Evolutionary conservation across 2,888 invertebrate genomes (phyloP).

Genomic region (Ennomos fuscantarius): DNA sequence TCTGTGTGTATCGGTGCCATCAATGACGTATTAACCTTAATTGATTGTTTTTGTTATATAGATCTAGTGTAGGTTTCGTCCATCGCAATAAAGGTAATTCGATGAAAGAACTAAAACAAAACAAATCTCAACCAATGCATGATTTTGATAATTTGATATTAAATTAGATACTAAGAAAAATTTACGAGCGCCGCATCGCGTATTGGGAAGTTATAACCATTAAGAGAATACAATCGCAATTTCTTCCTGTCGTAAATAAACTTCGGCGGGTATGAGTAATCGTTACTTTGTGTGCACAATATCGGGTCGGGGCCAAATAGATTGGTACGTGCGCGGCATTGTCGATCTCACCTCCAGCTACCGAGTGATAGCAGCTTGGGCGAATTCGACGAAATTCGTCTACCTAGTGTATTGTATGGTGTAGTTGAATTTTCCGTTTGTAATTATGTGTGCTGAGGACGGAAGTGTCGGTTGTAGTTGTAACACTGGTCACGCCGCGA

Average conservation of each 20-base stretch:
- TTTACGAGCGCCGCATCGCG: conserved; percentile 54
- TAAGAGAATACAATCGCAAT: conserved; percentile 80
- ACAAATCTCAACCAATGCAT: background rate
- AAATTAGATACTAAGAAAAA: conserved; percentile 34
- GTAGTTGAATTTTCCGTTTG: conserved; percentile 80
- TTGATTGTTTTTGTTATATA: too few species aligned
- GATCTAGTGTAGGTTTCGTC: too few species aligned
- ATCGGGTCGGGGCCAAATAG: conserved; percentile 77
- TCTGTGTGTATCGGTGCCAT: too few species aligned
- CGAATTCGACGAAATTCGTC: conserved; percentile 68
- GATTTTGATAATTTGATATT: background rate
- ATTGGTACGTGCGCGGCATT: conserved; percentile 77
- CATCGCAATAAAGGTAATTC: too few species aligned
- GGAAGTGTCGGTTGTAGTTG: conserved; percentile 76
- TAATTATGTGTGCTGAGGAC: conserved; percentile 75
- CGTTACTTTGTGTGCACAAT: conserved; percentile 80
- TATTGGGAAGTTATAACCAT: conserved; percentile 80
- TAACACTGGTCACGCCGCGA: conserved; percentile 74
- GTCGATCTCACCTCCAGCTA: conserved; percentile 20
- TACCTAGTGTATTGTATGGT: conserved; percentile 64
- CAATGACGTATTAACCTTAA: too few species aligned
- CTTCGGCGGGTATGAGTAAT: conserved; percentile 79
- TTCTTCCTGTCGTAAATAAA: conserved; percentile 84
- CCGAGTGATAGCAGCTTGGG: conserved; percentile 19
- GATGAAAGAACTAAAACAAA: too few species aligned